These are phyloP conservation scores for Furcifer pardalis DNA, from an alignment of 2,797 vertebrate species.

Conservation along the genomic window DNA sequence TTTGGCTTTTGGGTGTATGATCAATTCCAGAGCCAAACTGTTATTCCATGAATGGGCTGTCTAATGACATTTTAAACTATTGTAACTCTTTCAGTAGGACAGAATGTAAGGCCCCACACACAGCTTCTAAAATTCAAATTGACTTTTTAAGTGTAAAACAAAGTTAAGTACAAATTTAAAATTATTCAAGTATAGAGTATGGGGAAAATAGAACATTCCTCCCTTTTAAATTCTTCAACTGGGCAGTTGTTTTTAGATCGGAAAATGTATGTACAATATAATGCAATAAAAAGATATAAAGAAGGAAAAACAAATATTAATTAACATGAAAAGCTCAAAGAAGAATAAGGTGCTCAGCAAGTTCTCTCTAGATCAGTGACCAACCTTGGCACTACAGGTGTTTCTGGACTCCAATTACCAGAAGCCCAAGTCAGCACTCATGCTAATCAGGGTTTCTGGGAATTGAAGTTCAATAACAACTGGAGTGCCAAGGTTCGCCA, in stretches of 20 bases:
- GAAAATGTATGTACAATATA: neutral
- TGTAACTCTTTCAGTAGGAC: neutral
- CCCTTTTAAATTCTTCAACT: neutral
- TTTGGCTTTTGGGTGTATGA: too few relatives aligned
- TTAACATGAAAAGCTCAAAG: neutral
- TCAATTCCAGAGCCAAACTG: too few relatives aligned
- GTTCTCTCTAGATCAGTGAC: neutral
- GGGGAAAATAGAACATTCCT: too few relatives aligned
- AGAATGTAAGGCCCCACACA: neutral
- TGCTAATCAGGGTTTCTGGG: too few relatives aligned
- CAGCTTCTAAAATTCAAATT: neutral
- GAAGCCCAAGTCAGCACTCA: too few relatives aligned
- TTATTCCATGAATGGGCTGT: too few relatives aligned
- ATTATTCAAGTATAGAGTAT: too few relatives aligned
- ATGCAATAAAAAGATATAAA: neutral
- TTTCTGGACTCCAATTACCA: too few relatives aligned
- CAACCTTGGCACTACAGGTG: too few relatives aligned
- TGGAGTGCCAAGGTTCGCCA: too few relatives aligned
- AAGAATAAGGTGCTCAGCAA: neutral
- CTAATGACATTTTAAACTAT: too few relatives aligned
- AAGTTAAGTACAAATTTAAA: neutral
- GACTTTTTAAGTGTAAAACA: neutral
- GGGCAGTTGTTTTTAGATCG: neutral
- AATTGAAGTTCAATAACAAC: too few relatives aligned
- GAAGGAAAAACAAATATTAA: neutral